Evolutionary conservation across 2,113 vertebrate species (phyloP).

Genomic region (Semnornis frantzii): DNA sequence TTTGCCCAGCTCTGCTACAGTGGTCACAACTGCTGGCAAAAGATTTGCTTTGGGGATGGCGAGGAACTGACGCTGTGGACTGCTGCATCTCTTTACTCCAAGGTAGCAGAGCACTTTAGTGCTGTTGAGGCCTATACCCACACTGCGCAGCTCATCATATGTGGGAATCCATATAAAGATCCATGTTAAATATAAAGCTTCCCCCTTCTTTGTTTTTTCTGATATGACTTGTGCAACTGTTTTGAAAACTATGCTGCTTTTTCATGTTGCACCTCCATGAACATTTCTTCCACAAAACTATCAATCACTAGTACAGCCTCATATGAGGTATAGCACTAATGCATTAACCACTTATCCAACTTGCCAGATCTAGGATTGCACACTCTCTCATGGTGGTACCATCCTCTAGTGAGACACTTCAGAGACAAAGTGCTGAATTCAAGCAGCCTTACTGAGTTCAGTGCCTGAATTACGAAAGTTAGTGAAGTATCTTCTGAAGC

Average conservation of each 20-base stretch:
- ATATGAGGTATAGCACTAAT: neutral
- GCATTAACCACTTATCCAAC: neutral
- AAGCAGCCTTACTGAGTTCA: neutral
- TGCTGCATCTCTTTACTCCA: neutral
- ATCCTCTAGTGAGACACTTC: accelerated
- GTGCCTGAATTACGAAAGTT: neutral
- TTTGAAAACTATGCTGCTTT: neutral
- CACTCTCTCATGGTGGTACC: neutral
- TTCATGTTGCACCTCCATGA: neutral
- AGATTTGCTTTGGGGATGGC: neutral
- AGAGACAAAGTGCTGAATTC: neutral
- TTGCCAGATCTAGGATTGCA: neutral
- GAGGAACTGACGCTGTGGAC: accelerated
- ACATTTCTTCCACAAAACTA: neutral
- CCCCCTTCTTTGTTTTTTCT: neutral
- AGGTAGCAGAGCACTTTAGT: accelerated
- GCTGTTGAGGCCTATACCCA: neutral
- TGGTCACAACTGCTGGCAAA: neutral
- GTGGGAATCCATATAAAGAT: neutral
- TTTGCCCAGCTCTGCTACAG: neutral
- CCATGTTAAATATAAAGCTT: neutral
- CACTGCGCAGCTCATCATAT: accelerated
- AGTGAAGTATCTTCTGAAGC: neutral
- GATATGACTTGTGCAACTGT: neutral
- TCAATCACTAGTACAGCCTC: neutral